Percentiles rank a stretch among this genome's conserved stretches.
phyloP scores from a whole-genome alignment of 2,797 vertebrate genomes.

The Nasua narica region DNA sequence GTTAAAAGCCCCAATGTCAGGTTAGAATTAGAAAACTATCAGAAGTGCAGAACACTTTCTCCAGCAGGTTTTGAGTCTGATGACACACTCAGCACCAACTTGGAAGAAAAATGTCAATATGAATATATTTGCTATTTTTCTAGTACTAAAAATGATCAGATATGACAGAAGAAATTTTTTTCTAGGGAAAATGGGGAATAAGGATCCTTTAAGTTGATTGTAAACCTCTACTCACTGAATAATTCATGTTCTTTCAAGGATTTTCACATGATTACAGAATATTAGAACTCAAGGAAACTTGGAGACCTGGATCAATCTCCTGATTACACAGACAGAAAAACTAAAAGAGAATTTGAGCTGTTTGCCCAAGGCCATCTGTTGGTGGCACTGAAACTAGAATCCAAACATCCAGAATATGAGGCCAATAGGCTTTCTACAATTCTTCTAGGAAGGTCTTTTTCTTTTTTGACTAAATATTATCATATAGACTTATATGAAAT shows the following conservation, averaged over 20 bases:
- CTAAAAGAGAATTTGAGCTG: neutral
- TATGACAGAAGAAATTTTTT: slow-evolving; percentile 12
- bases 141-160: slow-evolving; percentile 44
- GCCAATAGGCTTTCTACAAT: neutral
- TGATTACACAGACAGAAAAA: neutral
- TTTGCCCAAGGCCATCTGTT: neutral
- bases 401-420: neutral
- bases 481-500: neutral
- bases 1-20: slow-evolving; percentile 53
- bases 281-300: slow-evolving; percentile 10
- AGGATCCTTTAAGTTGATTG: slow-evolving; percentile 20
- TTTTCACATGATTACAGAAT: neutral
- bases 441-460: neutral
- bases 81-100: neutral
- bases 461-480: neutral
- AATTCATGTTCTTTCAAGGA: slow-evolving; percentile 35
- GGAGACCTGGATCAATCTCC: neutral
- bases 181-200: slow-evolving; percentile 11
- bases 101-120: slow-evolving; percentile 48
- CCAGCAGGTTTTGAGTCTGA: slow-evolving; percentile 19
- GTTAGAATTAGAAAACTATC: slow-evolving; percentile 53
- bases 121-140: slow-evolving; percentile 34
- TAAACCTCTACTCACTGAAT: slow-evolving; percentile 37
- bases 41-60: slow-evolving; percentile 37
- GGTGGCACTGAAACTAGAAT: neutral